These are phyloP conservation scores for Tachysurus fulvidraco DNA, from an alignment of 2,113 vertebrate genomes.

Conservation along the genomic window DNA sequence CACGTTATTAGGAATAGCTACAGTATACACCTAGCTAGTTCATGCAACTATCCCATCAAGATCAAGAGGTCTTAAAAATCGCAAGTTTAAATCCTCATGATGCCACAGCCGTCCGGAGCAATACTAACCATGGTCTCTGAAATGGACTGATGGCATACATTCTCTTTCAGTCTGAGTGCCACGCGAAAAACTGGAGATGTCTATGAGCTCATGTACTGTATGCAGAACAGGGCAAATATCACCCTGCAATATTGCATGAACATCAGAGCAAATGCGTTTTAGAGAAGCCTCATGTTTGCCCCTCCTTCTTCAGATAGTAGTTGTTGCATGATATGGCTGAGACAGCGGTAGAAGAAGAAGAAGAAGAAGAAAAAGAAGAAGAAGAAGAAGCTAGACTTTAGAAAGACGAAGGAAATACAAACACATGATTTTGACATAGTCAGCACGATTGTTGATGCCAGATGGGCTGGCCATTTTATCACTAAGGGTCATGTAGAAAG, in stretches of 20 bases:
- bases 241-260: neutral
- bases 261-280: neutral
- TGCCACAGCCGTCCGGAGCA: neutral
- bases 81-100: neutral
- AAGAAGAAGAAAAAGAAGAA: no score
- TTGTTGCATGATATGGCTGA: neutral
- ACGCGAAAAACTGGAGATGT: neutral
- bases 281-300: neutral
- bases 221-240: neutral
- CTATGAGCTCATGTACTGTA: neutral
- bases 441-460: neutral
- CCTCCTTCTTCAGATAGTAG: neutral
- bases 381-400: no score
- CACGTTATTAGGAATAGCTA: slow-evolving; percentile 6
- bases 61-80: no score
- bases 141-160: neutral
- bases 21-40: no score
- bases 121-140: neutral
- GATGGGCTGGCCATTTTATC: neutral
- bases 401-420: neutral
- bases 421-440: neutral
- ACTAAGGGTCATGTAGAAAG: neutral
- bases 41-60: neutral
- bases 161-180: neutral
- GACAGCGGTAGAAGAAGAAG: no score